Evolutionary conservation across 2,797 vertebrate genomes (phyloP), one percentile per base, ranked within the genome.

Genomic region (Betta splendens): DNA sequence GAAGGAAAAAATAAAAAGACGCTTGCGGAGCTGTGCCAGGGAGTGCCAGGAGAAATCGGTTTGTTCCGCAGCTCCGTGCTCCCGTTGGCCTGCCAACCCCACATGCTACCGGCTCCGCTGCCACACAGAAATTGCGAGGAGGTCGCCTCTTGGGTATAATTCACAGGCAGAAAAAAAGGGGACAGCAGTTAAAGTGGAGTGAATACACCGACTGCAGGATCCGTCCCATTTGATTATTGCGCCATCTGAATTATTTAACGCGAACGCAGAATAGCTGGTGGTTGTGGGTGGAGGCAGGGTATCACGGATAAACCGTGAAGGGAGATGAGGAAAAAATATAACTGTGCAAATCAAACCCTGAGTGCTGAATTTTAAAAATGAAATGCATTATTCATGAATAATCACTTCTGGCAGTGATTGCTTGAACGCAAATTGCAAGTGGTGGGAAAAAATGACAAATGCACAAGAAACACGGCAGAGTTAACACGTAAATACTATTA

Each of bases 361-460:
- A 80, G 75, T 64, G 75, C 54, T 73, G 81, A 85, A 81, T 87
- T 81, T 75, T 16, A 73, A 86, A 81, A 70, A 80, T 31, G 59
- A 71, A 67, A 88, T 88, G 74, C 70, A 86, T 88, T 80, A 89
- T 90, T 89, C 85, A 88, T 88, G 68, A 61, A 42, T 84, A 84
- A 86, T 86, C 80, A 86, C 78, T 81, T 75, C 73, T 85, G 80
- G 75, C 82, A 72, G 76, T 80, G 83, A 86, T 85, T 87, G 80
- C 72, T 5, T 66, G 64, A 75, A 76, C 68, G 68, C 74, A 83
- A 79, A 81, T 79, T 84, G 68, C 55, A 46, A 84, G 75, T 55
- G 67, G 64, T 72, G 67, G 42, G n/a, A n/a, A 47, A 46, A 81
- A 75, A 37, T 72, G 70, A 83, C 66, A 59, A 77, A 80, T 52